These are phyloP conservation scores for Ceriagrion tenellum DNA, from an alignment of 2,888 invertebrate species.

Conservation along the genomic window DNA sequence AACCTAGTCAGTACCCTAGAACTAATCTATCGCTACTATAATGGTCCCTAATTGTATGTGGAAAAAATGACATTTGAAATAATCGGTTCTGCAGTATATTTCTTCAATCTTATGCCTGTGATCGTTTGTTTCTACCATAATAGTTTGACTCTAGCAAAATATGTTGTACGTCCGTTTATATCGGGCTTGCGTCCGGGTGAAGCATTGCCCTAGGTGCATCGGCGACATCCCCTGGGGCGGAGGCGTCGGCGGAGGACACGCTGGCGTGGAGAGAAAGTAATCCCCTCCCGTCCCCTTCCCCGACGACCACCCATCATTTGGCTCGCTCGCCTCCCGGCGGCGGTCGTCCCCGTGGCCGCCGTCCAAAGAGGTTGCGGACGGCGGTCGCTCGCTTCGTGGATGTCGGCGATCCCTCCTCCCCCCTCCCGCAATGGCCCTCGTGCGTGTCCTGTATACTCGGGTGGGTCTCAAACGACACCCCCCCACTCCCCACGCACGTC, in stretches of 20 bases:
- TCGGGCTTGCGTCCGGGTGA: neutral
- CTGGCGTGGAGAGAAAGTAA: neutral
- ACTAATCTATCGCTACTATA: no score
- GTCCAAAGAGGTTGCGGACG: slow-evolving; percentile 3
- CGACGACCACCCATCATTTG: neutral
- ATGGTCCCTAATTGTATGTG: no score
- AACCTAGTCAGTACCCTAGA: no score
- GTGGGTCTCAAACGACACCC: neutral
- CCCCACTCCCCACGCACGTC: neutral
- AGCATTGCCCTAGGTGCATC: neutral
- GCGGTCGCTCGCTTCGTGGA: neutral
- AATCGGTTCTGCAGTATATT: no score
- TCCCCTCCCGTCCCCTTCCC: no score
- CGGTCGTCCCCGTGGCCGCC: neutral
- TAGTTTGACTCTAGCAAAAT: no score
- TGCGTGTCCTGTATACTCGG: neutral
- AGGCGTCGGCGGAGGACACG: neutral
- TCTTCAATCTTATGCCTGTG: no score
- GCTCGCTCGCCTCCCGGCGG: neutral
- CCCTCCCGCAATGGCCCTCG: neutral
- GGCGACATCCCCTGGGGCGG: neutral
- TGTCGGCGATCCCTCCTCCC: neutral
- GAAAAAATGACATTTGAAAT: no score
- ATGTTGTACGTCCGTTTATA: no score
- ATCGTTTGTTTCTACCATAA: no score